Evolutionary conservation across 2,888 invertebrate species (phyloP).

Genomic region (Limnephilus lunatus): DNA sequence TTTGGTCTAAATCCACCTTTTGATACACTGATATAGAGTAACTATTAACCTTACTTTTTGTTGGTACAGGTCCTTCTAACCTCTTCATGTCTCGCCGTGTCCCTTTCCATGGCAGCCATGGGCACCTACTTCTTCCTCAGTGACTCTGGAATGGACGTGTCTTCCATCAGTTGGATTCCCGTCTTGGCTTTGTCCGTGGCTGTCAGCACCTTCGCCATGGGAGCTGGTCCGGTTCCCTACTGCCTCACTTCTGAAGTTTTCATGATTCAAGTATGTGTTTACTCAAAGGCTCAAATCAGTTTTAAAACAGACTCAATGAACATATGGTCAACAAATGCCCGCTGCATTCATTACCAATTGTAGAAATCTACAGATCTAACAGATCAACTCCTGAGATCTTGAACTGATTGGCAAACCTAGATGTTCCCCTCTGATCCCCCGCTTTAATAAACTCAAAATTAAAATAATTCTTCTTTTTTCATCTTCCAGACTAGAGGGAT

Average conservation of each 20-base stretch:
- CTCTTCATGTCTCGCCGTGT: slow-evolving; percentile 52
- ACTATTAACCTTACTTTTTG: neutral
- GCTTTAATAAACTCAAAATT: too few species aligned
- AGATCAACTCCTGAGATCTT: too few species aligned
- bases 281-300: neutral
- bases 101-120: slow-evolving; percentile 48
- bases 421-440: too few species aligned
- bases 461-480: slow-evolving; percentile 9
- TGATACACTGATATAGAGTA: too few species aligned
- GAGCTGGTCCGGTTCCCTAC: slow-evolving; percentile 62
- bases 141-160: slow-evolving; percentile 42
- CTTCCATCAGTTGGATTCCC: slow-evolving; percentile 55
- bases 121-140: slow-evolving; percentile 55
- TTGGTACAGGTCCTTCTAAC: slow-evolving; percentile 58
- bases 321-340: too few species aligned
- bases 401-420: too few species aligned
- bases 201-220: slow-evolving; percentile 59
- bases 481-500: slow-evolving; percentile 71
- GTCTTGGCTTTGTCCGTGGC: slow-evolving; percentile 59
- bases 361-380: too few species aligned
- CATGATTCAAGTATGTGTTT: slow-evolving; percentile 57
- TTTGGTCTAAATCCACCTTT: too few species aligned
- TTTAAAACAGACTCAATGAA: too few species aligned
- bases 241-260: slow-evolving; percentile 62
- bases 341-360: too few species aligned